These are phyloP conservation scores for Microcebus tavaratra DNA, from an alignment of 2,113 vertebrate species.

Conservation along the genomic window DNA sequence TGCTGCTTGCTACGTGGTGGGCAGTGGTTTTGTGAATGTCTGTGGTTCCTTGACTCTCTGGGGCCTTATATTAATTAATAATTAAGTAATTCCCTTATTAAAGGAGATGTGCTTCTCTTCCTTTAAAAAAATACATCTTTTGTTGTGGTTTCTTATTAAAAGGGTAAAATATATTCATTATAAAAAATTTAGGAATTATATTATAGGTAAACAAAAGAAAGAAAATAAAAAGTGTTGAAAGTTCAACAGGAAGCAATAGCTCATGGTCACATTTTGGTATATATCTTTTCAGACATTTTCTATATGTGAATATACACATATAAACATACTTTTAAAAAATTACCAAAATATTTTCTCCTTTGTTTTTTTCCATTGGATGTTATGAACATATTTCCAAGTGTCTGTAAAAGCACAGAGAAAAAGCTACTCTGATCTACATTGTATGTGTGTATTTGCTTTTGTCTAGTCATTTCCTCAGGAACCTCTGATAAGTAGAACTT, in stretches of 20 bases:
- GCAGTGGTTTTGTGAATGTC: not conserved
- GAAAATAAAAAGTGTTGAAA: not conserved
- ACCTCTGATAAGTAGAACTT: not conserved
- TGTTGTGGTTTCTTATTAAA: not conserved
- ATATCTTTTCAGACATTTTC: not conserved
- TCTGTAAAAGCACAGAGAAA: not conserved
- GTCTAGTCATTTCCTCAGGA: not conserved
- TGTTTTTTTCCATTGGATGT: not conserved
- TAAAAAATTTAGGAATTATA: not conserved
- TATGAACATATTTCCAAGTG: not conserved
- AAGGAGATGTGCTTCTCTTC: not conserved
- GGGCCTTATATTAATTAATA: not conserved
- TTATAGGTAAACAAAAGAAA: not conserved
- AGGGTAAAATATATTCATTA: not conserved
- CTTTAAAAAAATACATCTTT: not conserved
- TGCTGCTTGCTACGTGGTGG: rapidly evolving
- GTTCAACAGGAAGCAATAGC: not conserved
- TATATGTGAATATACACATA: not conserved
- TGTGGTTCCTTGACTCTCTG: not conserved
- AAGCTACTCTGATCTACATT: not conserved
- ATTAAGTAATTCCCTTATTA: not conserved
- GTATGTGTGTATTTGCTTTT: not conserved
- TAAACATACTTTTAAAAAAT: not conserved
- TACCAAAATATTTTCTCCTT: not conserved
- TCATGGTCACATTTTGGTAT: not conserved